These are phyloP conservation scores for Thysanoteuthis rhombus DNA, from an alignment of 2,888 invertebrate species.

Conservation along the genomic window DNA sequence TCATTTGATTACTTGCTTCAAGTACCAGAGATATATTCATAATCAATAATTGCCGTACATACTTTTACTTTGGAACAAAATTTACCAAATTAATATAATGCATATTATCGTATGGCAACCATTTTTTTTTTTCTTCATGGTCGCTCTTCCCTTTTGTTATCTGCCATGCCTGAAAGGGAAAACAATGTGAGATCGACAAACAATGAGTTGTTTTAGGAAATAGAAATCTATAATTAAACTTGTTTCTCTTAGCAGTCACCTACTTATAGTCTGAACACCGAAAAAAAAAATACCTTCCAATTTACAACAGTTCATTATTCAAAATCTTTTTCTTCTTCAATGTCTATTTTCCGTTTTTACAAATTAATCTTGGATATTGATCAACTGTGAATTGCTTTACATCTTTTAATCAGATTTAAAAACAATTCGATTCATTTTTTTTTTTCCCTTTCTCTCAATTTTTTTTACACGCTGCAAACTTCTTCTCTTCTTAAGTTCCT, in stretches of 20 bases:
- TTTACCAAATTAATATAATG: background rate
- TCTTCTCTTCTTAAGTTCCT: no score
- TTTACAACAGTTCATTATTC: background rate
- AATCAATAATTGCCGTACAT: background rate
- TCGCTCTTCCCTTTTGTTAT: background rate
- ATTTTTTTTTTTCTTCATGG: no score
- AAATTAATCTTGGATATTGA: background rate
- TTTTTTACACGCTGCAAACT: no score
- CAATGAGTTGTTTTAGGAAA: background rate
- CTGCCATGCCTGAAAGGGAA: background rate
- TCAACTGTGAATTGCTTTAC: background rate
- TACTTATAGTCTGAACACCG: background rate
- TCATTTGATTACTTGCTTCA: background rate
- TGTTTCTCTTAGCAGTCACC: background rate
- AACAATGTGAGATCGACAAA: background rate
- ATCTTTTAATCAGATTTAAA: background rate
- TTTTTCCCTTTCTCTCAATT: no score
- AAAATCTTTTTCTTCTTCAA: background rate
- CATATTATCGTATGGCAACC: background rate
- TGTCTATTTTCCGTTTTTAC: background rate
- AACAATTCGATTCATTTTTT: no score
- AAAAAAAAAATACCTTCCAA: background rate
- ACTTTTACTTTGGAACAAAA: background rate
- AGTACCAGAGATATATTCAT: background rate
- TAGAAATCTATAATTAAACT: background rate